Evolutionary conservation across 2,888 invertebrate species (phyloP).

Genomic region (Sicus ferrugineus): DNA sequence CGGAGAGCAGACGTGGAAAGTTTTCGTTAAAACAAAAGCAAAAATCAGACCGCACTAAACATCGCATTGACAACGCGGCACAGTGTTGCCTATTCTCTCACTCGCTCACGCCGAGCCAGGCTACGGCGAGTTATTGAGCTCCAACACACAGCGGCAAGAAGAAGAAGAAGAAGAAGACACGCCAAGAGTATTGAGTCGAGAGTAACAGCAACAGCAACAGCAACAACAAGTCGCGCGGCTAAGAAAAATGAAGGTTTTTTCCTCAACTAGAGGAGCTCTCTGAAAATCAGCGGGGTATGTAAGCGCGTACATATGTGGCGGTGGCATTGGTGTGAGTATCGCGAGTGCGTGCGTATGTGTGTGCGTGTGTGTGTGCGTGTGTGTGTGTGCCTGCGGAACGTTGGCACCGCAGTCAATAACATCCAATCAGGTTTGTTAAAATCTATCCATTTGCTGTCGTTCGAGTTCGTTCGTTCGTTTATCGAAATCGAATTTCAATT

Average conservation of each 20-base stretch:
- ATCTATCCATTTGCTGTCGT: slow-evolving; percentile 57
- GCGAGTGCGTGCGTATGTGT: neutral
- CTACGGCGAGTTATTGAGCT: neutral
- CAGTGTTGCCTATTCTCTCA: slow-evolving; percentile 11
- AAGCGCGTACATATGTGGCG: neutral
- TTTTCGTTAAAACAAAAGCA: too few species aligned
- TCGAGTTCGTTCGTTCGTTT: slow-evolving; percentile 34
- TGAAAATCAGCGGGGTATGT: neutral
- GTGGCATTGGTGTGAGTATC: neutral
- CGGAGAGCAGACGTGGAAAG: too few species aligned
- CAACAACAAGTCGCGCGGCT: neutral
- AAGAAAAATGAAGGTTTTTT: slow-evolving; percentile 7
- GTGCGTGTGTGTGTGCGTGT: slow-evolving; percentile 26
- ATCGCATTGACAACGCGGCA: slow-evolving; percentile 9
- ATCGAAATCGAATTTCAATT: slow-evolving; percentile 33
- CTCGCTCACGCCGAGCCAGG: neutral
- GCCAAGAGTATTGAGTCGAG: neutral
- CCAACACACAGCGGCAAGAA: neutral
- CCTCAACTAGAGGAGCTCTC: neutral
- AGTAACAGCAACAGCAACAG: neutral
- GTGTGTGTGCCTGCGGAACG: slow-evolving; percentile 31
- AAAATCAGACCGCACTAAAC: too few species aligned
- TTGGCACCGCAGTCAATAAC: slow-evolving; percentile 62
- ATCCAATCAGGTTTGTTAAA: slow-evolving; percentile 65
- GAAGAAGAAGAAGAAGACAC: neutral